These are phyloP conservation scores for Centropristis striata DNA, from an alignment of 2,113 vertebrate genomes.

Conservation along the genomic window DNA sequence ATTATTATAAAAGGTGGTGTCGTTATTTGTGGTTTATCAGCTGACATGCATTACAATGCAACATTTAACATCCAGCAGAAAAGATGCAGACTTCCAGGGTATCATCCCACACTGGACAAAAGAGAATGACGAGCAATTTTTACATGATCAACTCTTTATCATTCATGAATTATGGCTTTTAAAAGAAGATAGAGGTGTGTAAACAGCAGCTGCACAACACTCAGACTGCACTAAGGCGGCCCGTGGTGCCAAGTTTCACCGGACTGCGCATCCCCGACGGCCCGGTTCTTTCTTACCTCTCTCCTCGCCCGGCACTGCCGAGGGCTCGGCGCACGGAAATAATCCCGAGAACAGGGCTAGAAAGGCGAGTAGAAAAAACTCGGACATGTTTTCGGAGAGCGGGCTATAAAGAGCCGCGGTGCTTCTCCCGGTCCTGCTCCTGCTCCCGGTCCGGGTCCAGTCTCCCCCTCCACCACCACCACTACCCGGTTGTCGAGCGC, in stretches of 20 bases:
- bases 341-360: slow-evolving; percentile 92
- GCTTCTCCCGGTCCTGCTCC: slow-evolving; percentile 77
- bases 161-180: background rate
- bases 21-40: background rate
- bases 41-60: background rate
- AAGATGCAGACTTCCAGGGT: slow-evolving; percentile 37
- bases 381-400: slow-evolving; percentile 90
- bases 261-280: slow-evolving; percentile 72
- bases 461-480: slow-evolving; percentile 71
- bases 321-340: slow-evolving; percentile 87
- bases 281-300: slow-evolving; percentile 87
- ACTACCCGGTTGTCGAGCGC: slow-evolving; percentile 74
- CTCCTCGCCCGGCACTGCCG: slow-evolving; percentile 82
- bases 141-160: slow-evolving; percentile 39
- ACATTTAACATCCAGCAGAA: background rate
- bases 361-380: slow-evolving; percentile 89
- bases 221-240: slow-evolving; percentile 34
- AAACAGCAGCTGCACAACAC: slow-evolving; percentile 17
- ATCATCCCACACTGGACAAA: slow-evolving; percentile 8
- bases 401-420: slow-evolving; percentile 79
- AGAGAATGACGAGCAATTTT: slow-evolving; percentile 2
- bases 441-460: slow-evolving; percentile 71
- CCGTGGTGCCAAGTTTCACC: slow-evolving; percentile 71
- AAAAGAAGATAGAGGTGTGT: too few relatives aligned
- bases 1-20: slow-evolving; percentile 13